Evolutionary conservation across 2,113 vertebrate species (phyloP).

Genomic region (Phrynosoma platyrhinos): DNA sequence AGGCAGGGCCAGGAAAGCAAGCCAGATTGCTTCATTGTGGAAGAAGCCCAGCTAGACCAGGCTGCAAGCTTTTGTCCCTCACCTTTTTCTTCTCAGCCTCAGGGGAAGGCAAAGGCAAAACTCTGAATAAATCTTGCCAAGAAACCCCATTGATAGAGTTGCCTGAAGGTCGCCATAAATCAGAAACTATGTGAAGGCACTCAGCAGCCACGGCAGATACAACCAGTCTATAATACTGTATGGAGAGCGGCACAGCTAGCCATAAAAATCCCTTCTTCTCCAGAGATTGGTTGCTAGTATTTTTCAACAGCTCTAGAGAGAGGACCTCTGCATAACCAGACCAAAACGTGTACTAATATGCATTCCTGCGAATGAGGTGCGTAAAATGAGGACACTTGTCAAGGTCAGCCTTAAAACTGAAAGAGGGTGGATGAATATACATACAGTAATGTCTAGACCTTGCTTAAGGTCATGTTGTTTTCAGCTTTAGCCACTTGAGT

Average conservation of each 20-base stretch:
- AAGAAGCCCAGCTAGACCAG: background rate
- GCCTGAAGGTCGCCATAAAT: too few relatives aligned
- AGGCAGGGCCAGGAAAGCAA: background rate
- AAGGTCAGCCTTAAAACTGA: constrained; percentile 46
- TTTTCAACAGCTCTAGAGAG: background rate
- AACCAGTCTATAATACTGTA: too few relatives aligned
- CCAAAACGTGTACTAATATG: background rate
- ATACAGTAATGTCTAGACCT: background rate
- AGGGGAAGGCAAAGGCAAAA: too few relatives aligned
- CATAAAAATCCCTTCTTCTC: background rate
- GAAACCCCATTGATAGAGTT: too few relatives aligned
- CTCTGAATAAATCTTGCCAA: too few relatives aligned
- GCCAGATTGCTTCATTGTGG: constrained; percentile 42
- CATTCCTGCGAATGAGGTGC: background rate
- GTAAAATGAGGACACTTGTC: constrained; percentile 1
- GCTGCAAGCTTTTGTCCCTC: constrained; percentile 59
- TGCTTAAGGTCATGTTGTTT: background rate
- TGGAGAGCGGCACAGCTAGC: accelerated
- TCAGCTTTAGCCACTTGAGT: background rate
- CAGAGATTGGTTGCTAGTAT: background rate
- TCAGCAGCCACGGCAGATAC: background rate
- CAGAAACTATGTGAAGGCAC: too few relatives aligned
- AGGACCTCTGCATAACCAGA: background rate
- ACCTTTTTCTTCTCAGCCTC: background rate
- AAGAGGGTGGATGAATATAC: background rate